A percentile compares a stretch with the other conserved stretches of the same genome.
Conservation (phyloP, 2,888 invertebrate genomes). For the Tupiocoris notatus region DNA sequence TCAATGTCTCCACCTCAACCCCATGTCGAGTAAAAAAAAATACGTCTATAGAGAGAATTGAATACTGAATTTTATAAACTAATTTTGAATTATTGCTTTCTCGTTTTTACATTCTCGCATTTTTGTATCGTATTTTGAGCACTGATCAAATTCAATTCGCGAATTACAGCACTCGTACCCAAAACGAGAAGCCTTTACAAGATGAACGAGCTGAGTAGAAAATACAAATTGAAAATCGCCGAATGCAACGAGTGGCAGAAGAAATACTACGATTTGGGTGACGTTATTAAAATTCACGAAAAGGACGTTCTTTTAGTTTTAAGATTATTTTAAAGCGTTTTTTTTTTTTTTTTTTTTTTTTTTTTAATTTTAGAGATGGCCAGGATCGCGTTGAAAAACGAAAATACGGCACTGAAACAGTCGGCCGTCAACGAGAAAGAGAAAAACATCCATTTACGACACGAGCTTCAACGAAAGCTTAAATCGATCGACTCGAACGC, state of each 20-base stretch:
- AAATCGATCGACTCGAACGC: not conserved
- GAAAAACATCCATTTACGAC: conserved; percentile 10
- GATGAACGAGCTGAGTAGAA: conserved; percentile 16
- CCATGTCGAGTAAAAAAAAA: too few species aligned
- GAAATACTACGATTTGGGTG: conserved; percentile 24
- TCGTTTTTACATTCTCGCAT: too few species aligned
- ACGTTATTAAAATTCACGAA: too few species aligned
- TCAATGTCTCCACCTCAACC: too few species aligned
- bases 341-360: too few species aligned
- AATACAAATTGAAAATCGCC: conserved; percentile 12
- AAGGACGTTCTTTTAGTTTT: too few species aligned
- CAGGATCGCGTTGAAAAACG: not conserved
- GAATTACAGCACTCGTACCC: conserved; percentile 22
- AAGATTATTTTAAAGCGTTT: too few species aligned
- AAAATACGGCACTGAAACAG: conserved; percentile 5
- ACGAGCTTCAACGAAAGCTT: conserved; percentile 10
- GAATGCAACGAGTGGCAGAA: conserved; percentile 20
- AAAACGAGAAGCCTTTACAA: conserved; percentile 20
- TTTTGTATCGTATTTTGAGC: too few species aligned
- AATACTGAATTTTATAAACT: too few species aligned
- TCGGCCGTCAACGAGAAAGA: conserved; percentile 21
- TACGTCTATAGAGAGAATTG: too few species aligned
- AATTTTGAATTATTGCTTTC: too few species aligned
- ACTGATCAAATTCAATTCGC: not conserved
- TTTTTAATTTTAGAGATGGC: not conserved